Base-by-base conservation (phyloP, 1,140 invertebrate genomes). In the Theocolax elegans region DNA sequence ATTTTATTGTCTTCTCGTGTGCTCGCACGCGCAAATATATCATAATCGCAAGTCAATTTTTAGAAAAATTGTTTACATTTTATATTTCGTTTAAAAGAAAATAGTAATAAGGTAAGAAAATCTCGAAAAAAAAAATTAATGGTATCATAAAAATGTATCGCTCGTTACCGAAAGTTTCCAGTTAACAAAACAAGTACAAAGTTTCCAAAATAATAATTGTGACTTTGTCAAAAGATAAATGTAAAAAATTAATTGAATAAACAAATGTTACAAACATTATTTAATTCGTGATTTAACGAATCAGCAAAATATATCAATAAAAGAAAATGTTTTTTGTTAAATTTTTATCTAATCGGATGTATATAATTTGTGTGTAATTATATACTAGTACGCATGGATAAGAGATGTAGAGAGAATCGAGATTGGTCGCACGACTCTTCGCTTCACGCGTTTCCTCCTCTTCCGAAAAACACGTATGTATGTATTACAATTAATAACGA, bases 351-450 rank as follows among this genome's bases (percentile, higher is more conserved):
- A n/a, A n/a, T n/a, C n/a, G n/a, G n/a, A n/a, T 63, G 35, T 49
- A 49, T 63, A 49, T 48, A 63, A 63, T 49, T 44, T 21, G 49
- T 19, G 27, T 29, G 31, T 10, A 44, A n/a, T n/a, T n/a, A 44
- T 44, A n/a, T 44, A 44, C 42, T n/a, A 15, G 7, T 7, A 44
- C 3, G 15, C 7, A n/a, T n/a, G n/a, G n/a, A n/a, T n/a, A n/a
- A n/a, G n/a, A n/a, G n/a, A n/a, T n/a, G 25, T 62, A 40, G 8
- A 54, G n/a, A 54, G 17, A 62, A 60, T 56, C 51, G 40, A 58
- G 59, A 64, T n/a, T n/a, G n/a, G n/a, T n/a, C n/a, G n/a, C n/a
- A n/a, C 70, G 35, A 56, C 65, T 65, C 54, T 67, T 72, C 60
- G 48, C 67, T 17, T 64, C 31, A 25, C 42, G 13, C 29, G 46